Evolutionary conservation across 1,140 invertebrate genomes (phyloP), one percentile per base, ranked within the genome.

Genomic region (Drosophila chauvacae): DNA sequence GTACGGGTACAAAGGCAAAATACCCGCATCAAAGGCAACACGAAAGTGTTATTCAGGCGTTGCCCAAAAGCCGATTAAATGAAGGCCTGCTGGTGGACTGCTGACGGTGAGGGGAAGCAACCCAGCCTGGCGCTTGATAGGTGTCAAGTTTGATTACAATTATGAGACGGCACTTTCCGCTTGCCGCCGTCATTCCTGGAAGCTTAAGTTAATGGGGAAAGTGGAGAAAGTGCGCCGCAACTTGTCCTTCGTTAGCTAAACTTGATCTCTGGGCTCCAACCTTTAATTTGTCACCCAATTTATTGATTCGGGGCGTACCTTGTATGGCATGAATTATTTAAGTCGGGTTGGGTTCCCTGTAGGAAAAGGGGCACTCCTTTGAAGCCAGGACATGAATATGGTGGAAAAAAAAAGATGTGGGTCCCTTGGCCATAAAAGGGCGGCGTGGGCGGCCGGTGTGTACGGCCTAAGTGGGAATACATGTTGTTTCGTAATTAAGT

Each of bases 81-180:
- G 35, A 28, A 28, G 9, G 74, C n/a, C 35, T 35, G 44, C 26
- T 30, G 64, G 45, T 14, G 20, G 16, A 37, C 35, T 13, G 35
- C 13, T 37, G 28, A 11, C 20, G 35, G 41, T 20, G 35, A 26
- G 47, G n/a, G 11, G 45, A 59, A 23, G 9, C 14, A 20, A n/a
- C 18, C 2, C 13, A 6, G 20, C 16, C 13, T 23, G 42, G 42
- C 42, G 20, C 39, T 56, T 63, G 55, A 69, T 82, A 70, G 80
- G 65, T 79, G 82, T 76, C 79, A 87, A 82, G 75, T 86, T 87
- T 86, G 85, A 86, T 86, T 86, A 88, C 75, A 88, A 83, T 86
- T 86, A 82, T 87, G 80, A 79, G 62, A 80, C 68, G 82, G 57
- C 82, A 87, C 66, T 66, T 80, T 77, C 39, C 37, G 47, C 66